These are phyloP conservation scores for Drosophila basisetae DNA, from an alignment of 2,888 invertebrate species.

Conservation along the genomic window DNA sequence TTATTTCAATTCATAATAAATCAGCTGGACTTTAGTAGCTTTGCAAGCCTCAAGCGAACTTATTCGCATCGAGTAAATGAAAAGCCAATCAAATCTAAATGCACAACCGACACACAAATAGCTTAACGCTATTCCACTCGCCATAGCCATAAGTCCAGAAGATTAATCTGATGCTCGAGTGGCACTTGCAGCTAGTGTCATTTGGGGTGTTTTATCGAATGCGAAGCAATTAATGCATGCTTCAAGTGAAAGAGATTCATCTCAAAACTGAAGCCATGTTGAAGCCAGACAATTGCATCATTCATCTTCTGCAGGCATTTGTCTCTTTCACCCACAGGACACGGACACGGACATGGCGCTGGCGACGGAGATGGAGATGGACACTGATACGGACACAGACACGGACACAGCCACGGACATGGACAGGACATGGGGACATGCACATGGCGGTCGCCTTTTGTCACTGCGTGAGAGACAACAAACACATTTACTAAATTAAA, in stretches of 20 bases:
- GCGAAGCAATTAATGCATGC: constrained; percentile 58
- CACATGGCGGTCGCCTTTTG: constrained; percentile 53
- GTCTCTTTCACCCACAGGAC: constrained; percentile 68
- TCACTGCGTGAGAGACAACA: constrained; percentile 65
- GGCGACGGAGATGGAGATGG: neutral
- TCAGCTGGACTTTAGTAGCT: neutral
- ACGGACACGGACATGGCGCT: neutral
- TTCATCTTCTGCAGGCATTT: constrained; percentile 75
- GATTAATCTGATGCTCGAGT: constrained; percentile 37
- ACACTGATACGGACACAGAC: constrained; percentile 9
- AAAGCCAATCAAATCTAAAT: constrained; percentile 1
- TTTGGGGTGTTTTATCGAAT: constrained; percentile 55
- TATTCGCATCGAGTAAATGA: neutral
- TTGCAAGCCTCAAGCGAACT: too few species aligned
- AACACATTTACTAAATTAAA: constrained; percentile 82
- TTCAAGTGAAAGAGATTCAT: constrained; percentile 54
- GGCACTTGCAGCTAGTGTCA: constrained; percentile 49
- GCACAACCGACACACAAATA: neutral
- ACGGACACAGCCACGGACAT: neutral
- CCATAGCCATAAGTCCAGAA: constrained; percentile 8
- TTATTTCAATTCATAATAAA: neutral
- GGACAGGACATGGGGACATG: constrained; percentile 38
- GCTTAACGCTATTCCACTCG: neutral
- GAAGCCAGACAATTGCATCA: constrained; percentile 72
- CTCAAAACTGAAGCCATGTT: constrained; percentile 51